These are phyloP conservation scores for Tinamus major DNA, from an alignment of 2,797 vertebrate genomes.

Conservation along the genomic window DNA sequence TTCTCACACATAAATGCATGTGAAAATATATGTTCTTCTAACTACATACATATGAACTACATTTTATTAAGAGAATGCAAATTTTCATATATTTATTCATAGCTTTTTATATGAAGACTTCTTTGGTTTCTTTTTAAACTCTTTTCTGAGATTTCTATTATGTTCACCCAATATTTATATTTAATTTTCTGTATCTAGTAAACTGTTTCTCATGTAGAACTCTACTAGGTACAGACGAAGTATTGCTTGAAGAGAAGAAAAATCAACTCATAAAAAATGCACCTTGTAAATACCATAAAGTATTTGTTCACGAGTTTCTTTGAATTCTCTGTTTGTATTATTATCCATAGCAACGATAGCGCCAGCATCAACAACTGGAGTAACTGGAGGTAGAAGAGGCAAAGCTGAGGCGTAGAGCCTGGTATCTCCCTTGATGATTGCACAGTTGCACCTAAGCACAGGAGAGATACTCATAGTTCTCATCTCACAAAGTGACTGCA, in stretches of 20 bases:
- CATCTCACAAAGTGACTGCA: conserved; percentile 6
- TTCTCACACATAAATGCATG: conserved; percentile 13
- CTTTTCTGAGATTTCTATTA: conserved; percentile 21
- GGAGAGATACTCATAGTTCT: neutral
- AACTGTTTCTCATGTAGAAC: conserved; percentile 45
- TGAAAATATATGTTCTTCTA: conserved; percentile 21
- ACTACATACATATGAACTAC: conserved; percentile 15
- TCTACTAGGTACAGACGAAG: conserved; percentile 49
- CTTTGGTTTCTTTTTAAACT: conserved; percentile 27
- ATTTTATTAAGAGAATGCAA: conserved; percentile 28
- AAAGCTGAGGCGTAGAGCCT: neutral
- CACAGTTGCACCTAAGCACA: neutral
- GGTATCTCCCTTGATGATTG: neutral
- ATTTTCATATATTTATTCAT: conserved; percentile 41
- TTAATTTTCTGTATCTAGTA: conserved; percentile 28
- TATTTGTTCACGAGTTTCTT: conserved; percentile 56
- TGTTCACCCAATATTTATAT: neutral
- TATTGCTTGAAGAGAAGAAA: conserved; percentile 34
- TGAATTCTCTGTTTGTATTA: conserved; percentile 52
- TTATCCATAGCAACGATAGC: conserved; percentile 7
- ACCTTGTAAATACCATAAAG: conserved; percentile 64
- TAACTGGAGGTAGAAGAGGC: neutral
- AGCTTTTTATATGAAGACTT: conserved; percentile 16
- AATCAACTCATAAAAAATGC: conserved; percentile 73
- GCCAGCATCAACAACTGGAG: neutral